These are phyloP conservation scores for Geopemphigus sp. DNA, from an alignment of 1,140 invertebrate genomes.

Conservation along the genomic window DNA sequence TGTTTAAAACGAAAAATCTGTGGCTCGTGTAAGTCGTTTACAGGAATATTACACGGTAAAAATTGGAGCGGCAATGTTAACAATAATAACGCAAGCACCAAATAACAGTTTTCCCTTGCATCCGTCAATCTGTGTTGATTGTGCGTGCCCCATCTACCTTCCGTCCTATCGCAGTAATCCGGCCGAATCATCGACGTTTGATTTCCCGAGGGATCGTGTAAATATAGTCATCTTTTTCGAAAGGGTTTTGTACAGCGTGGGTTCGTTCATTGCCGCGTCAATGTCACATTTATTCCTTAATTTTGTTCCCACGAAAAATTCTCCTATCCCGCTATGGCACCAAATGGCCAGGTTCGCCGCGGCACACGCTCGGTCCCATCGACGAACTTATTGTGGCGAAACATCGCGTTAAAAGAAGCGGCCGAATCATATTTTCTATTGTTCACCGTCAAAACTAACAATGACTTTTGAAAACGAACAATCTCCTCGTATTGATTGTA, in stretches of 20 bases:
- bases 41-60: no score
- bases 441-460: neutral
- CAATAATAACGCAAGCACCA: neutral
- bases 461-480: constrained; percentile 19
- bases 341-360: neutral
- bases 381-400: neutral
- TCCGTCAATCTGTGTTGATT: neutral
- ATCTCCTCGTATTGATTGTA: constrained; percentile 8
- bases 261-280: neutral
- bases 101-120: neutral
- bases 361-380: neutral
- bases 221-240: neutral
- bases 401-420: neutral
- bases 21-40: no score
- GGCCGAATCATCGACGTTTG: constrained; percentile 27
- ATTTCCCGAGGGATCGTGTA: constrained; percentile 20
- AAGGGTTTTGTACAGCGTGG: neutral
- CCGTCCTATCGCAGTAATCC: neutral
- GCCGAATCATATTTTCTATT: neutral
- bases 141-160: neutral
- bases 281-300: constrained; percentile 1
- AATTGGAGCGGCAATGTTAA: neutral
- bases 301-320: neutral
- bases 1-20: no score
- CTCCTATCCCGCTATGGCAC: neutral